phyloP scores from a whole-genome alignment of 2,797 vertebrate genomes.

The Gallinago stenura region DNA sequence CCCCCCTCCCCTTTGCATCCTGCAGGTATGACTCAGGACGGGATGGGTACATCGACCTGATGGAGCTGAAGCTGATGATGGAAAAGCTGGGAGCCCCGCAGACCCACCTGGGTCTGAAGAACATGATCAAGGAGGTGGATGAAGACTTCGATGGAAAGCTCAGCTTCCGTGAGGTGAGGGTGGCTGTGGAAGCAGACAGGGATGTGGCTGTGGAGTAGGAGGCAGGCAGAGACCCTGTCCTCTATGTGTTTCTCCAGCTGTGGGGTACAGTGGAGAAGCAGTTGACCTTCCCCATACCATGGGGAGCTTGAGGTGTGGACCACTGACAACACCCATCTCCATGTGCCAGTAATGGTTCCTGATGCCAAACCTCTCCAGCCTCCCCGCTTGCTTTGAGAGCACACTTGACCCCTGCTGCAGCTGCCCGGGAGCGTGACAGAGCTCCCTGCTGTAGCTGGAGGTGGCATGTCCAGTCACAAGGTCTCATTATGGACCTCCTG shows the following conservation, averaged over 20 bases:
- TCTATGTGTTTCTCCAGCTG: neutral
- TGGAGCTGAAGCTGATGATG: constrained; percentile 87
- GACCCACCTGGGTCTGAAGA: constrained; percentile 84
- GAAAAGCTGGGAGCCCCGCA: constrained; percentile 85
- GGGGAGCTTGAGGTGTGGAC: neutral
- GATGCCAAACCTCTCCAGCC: neutral
- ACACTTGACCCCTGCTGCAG: neutral
- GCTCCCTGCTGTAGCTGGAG: neutral
- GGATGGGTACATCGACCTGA: constrained; percentile 83
- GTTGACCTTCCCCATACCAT: neutral
- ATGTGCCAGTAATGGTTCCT: fast-evolving
- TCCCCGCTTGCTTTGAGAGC: neutral
- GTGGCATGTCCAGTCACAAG: neutral
- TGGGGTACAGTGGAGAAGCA: neutral
- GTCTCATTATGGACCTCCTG: neutral
- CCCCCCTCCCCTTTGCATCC: neutral
- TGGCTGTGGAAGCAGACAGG: neutral
- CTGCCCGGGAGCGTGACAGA: neutral
- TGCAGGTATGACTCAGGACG: constrained; percentile 80
- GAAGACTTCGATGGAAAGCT: constrained; percentile 85
- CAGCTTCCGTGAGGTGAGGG: constrained; percentile 80
- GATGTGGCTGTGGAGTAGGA: neutral
- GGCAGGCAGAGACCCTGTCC: neutral
- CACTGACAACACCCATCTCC: neutral
- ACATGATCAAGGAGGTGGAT: constrained; percentile 86